Evolutionary conservation across 2,888 invertebrate species (phyloP).

Genomic region (Lottia gigantea): DNA sequence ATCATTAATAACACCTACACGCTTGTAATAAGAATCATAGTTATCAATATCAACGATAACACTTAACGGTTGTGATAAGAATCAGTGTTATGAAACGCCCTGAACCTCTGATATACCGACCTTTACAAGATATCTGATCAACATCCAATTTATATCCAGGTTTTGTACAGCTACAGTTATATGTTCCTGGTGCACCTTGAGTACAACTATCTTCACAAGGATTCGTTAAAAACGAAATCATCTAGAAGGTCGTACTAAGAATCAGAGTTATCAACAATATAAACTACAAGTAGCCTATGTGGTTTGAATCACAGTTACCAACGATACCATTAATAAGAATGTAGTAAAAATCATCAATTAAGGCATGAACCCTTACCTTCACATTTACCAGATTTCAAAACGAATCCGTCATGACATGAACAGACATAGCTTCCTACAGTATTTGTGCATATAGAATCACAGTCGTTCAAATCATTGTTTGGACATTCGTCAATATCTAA

Average conservation of each 20-base stretch:
- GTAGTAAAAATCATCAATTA: no score
- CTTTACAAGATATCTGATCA: not conserved
- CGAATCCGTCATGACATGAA: constrained; percentile 12
- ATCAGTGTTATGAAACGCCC: no score
- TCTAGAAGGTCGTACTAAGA: no score
- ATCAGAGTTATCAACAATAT: no score
- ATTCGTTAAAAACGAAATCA: no score
- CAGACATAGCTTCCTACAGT: constrained; percentile 20
- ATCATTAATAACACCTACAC: no score
- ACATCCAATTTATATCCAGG: not conserved
- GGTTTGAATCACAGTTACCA: no score
- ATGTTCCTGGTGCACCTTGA: not conserved
- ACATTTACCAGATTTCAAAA: not conserved
- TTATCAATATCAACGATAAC: no score
- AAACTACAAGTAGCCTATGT: no score
- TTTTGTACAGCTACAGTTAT: not conserved
- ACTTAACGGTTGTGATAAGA: no score
- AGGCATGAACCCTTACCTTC: not conserved
- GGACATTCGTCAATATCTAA: constrained; percentile 23
- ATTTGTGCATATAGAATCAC: constrained; percentile 18
- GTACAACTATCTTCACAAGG: not conserved
- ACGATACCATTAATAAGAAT: no score
- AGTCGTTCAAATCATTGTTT: constrained; percentile 3
- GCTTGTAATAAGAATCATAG: no score
- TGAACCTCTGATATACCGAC: not conserved